These are phyloP conservation scores for Lucifuga dentata DNA, from an alignment of 2,113 vertebrate species.

Conservation along the genomic window DNA sequence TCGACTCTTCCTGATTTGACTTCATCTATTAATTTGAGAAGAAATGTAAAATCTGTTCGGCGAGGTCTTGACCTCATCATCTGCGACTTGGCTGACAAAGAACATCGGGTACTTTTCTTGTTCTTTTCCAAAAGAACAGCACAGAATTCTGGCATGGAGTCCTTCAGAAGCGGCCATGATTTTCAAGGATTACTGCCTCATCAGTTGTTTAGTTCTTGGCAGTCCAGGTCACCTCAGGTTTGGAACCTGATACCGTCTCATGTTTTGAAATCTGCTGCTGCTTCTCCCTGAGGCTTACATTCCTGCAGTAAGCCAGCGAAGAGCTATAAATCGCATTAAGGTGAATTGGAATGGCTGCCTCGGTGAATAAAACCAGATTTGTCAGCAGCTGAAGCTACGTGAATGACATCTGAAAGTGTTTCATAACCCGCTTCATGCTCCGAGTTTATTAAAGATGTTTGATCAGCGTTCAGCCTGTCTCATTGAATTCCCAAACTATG, in stretches of 20 bases:
- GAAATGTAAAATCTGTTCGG: too few relatives aligned
- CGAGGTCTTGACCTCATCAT: too few relatives aligned
- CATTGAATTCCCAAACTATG: too few relatives aligned
- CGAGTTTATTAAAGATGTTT: constrained; percentile 19
- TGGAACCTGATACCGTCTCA: constrained; percentile 43
- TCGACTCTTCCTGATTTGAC: too few relatives aligned
- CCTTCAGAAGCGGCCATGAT: constrained; percentile 36
- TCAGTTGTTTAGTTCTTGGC: constrained; percentile 40
- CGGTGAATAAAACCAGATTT: constrained; percentile 40
- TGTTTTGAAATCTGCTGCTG: constrained; percentile 57
- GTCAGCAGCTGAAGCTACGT: constrained; percentile 16
- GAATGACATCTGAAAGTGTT: constrained; percentile 48
- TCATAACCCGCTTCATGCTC: constrained; percentile 35
- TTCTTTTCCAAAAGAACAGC: constrained; percentile 40
- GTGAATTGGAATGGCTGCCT: constrained; percentile 29
- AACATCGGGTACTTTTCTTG: neutral
- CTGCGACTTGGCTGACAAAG: too few relatives aligned
- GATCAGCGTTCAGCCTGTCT: neutral
- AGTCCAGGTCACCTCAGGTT: constrained; percentile 52
- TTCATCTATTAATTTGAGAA: too few relatives aligned
- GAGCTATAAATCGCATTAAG: constrained; percentile 45
- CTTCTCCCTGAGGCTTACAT: constrained; percentile 44
- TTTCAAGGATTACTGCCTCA: constrained; percentile 35
- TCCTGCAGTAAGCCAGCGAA: constrained; percentile 60
- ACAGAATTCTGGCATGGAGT: constrained; percentile 39